Evolutionary conservation across 1,140 invertebrate species (phyloP).

Genomic region (Tetramorium alpestre): DNA sequence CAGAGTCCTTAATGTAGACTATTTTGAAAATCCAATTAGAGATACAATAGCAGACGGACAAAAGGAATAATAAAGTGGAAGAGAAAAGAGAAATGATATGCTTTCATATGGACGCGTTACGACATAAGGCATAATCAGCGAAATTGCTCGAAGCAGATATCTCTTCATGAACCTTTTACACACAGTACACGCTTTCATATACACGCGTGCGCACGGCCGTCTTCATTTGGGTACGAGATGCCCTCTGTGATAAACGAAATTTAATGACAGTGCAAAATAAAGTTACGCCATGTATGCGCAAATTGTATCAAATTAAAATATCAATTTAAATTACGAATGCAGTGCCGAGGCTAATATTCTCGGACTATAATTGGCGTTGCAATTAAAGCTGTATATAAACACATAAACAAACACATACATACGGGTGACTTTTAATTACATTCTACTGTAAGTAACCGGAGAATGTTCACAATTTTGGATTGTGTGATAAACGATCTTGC

Average conservation of each 20-base stretch:
- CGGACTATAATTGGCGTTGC: neutral
- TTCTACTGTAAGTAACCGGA: neutral
- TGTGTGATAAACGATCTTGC: neutral
- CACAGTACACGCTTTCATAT: slow-evolving; percentile 16
- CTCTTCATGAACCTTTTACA: neutral
- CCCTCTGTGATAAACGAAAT: neutral
- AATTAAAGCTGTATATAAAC: neutral
- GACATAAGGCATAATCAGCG: slow-evolving; percentile 17
- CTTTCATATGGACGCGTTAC: slow-evolving; percentile 15
- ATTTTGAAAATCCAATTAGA: slow-evolving; percentile 5
- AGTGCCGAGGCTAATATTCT: neutral
- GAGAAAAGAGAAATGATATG: neutral
- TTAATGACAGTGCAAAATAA: slow-evolving; percentile 15
- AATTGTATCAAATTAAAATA: slow-evolving; percentile 6
- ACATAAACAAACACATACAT: neutral
- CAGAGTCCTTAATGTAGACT: neutral
- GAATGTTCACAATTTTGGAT: slow-evolving; percentile 3
- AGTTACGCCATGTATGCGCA: neutral
- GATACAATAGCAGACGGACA: neutral
- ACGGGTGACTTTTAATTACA: neutral
- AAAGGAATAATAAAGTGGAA: neutral
- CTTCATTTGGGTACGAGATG: neutral
- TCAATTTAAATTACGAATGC: slow-evolving; percentile 9
- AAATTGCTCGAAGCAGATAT: slow-evolving; percentile 16
- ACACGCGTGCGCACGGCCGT: neutral